Evolutionary conservation across 2,888 invertebrate genomes (phyloP).

Genomic region (Schrankia costaestrigalis): DNA sequence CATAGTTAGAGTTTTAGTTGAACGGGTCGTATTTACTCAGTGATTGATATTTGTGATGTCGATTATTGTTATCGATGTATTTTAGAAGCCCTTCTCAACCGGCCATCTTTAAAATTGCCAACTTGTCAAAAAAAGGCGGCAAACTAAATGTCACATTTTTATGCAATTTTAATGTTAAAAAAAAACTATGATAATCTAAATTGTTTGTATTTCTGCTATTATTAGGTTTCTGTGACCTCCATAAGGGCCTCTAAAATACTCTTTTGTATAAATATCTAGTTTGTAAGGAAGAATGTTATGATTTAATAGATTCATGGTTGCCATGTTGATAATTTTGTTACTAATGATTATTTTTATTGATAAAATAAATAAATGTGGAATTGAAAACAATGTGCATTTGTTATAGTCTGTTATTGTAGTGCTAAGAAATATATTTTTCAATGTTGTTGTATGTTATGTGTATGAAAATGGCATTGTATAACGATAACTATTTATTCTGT

Average conservation of each 20-base stretch:
- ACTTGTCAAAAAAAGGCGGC: too few relatives aligned
- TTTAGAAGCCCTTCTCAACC: constrained; percentile 9
- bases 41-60: too few relatives aligned
- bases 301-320: constrained; percentile 51
- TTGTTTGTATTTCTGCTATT: neutral
- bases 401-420: constrained; percentile 48
- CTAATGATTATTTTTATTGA: constrained; percentile 33
- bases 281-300: constrained; percentile 26
- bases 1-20: neutral
- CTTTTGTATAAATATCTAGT: constrained; percentile 1
- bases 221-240: too few relatives aligned
- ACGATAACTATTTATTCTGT: constrained; percentile 50
- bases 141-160: too few relatives aligned
- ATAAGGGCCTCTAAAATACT: constrained; percentile 1
- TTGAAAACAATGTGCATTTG: constrained; percentile 69
- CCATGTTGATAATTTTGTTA: constrained; percentile 55
- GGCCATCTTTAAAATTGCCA: too few relatives aligned
- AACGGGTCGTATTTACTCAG: constrained; percentile 49
- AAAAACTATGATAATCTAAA: neutral
- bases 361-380: constrained; percentile 43
- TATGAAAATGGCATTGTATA: constrained; percentile 30
- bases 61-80: constrained; percentile 39
- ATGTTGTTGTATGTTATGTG: constrained; percentile 40
- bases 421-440: constrained; percentile 51
- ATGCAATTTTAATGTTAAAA: too few relatives aligned